Evolutionary conservation across 2,113 vertebrate genomes (phyloP).

Genomic region (Anthoscopus minutus): DNA sequence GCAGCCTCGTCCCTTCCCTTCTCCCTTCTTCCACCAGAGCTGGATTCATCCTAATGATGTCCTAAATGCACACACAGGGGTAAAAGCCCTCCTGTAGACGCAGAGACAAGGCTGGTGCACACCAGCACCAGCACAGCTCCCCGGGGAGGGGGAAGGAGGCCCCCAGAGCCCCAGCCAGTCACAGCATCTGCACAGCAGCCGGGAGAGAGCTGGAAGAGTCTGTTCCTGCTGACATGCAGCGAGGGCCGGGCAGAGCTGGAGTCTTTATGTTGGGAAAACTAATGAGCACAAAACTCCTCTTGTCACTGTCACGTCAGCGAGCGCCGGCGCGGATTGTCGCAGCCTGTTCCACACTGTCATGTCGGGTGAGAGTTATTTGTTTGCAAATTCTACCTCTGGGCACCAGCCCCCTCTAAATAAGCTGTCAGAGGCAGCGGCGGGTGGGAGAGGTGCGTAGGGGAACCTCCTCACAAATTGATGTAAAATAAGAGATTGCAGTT

Average conservation of each 20-base stretch:
- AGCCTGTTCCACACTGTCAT: background rate
- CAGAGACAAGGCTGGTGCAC: rapidly evolving
- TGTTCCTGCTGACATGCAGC: background rate
- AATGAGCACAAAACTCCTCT: background rate
- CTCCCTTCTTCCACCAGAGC: background rate
- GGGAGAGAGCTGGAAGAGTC: background rate
- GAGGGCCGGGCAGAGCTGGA: background rate
- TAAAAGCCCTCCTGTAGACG: rapidly evolving
- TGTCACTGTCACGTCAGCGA: background rate
- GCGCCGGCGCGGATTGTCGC: background rate
- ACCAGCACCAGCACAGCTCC: background rate
- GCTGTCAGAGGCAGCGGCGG: background rate
- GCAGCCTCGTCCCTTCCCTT: background rate
- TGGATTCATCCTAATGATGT: background rate
- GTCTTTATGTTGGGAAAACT: background rate
- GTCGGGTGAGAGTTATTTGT: background rate
- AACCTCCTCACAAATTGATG: background rate
- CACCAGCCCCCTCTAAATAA: background rate
- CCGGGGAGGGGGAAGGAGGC: no score
- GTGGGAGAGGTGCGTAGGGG: background rate
- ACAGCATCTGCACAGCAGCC: background rate
- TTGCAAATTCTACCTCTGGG: background rate
- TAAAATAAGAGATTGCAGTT: background rate
- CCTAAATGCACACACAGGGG: rapidly evolving
- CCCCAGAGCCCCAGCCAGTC: background rate